A percentile compares a stretch with the other conserved stretches of the same genome.
phyloP scores from a whole-genome alignment of 2,888 invertebrate species.

The Acanthosepion lycidas region DNA sequence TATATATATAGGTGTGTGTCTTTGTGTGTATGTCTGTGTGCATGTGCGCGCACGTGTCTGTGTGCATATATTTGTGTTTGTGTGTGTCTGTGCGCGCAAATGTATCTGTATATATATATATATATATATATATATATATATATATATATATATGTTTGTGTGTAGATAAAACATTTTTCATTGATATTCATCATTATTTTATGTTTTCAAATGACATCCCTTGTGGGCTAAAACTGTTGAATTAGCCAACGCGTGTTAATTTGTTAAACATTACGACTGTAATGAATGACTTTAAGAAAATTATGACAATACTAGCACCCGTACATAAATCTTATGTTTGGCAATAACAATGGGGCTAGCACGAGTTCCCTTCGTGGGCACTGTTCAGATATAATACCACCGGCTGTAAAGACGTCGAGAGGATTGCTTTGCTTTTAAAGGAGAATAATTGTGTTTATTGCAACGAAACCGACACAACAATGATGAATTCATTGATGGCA shows the following conservation, averaged over 20 bases:
- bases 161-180: too few relatives aligned
- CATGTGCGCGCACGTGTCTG: too few relatives aligned
- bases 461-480: background rate
- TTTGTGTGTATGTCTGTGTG: too few relatives aligned
- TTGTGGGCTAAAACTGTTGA: too few relatives aligned
- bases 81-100: accelerated
- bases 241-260: background rate
- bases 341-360: background rate
- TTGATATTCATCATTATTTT: too few relatives aligned
- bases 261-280: background rate
- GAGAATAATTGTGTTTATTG: background rate
- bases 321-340: background rate
- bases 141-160: too few relatives aligned
- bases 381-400: background rate
- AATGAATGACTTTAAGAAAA: background rate
- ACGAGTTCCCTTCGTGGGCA: background rate
- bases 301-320: background rate
- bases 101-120: too few relatives aligned
- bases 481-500: background rate
- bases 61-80: too few relatives aligned
- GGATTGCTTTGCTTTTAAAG: background rate
- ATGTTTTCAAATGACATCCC: too few relatives aligned
- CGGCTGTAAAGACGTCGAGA: background rate
- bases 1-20: too few relatives aligned
- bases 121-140: too few relatives aligned